Percentiles rank a stretch among this genome's conserved stretches.
Conservation (phyloP, 2,888 invertebrate genomes). For the Limnephilus auricula region DNA sequence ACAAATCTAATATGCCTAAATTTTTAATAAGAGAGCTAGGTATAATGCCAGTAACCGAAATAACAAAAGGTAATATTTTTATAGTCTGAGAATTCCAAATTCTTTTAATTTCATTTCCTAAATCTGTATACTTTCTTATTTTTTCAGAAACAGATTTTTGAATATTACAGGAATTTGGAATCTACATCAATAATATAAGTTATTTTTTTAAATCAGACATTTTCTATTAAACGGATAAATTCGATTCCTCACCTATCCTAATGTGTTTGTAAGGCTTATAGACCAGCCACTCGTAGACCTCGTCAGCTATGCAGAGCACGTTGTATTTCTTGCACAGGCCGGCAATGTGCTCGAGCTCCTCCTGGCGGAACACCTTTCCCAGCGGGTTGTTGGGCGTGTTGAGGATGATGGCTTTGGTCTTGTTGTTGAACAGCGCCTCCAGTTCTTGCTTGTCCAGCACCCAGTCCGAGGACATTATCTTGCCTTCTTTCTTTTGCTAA, state of each 20-base stretch:
- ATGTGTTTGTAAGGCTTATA: conserved; percentile 90
- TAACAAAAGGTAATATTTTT: too few species aligned
- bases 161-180: too few species aligned
- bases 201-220: too few species aligned
- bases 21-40: too few species aligned
- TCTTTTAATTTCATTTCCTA: too few species aligned
- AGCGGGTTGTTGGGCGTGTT: conserved; percentile 99
- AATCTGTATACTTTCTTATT: too few species aligned
- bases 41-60: too few species aligned
- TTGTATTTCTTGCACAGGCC: conserved; percentile 94
- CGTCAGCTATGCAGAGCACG: conserved; percentile 94
- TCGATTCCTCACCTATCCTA: conserved; percentile 86
- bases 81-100: too few species aligned
- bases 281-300: conserved; percentile 99
- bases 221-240: too few species aligned
- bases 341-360: conserved; percentile 88
- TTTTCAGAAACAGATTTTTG: too few species aligned
- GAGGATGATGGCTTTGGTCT: conserved; percentile 96
- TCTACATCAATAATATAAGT: too few species aligned
- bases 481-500: conserved; percentile 75
- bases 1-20: too few species aligned
- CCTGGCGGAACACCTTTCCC: conserved; percentile 89
- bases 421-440: conserved; percentile 86
- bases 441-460: conserved; percentile 90
- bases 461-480: conserved; percentile 90